phyloP scores from a whole-genome alignment of 1,140 invertebrate genomes.

The Andrena cerasifolii region DNA sequence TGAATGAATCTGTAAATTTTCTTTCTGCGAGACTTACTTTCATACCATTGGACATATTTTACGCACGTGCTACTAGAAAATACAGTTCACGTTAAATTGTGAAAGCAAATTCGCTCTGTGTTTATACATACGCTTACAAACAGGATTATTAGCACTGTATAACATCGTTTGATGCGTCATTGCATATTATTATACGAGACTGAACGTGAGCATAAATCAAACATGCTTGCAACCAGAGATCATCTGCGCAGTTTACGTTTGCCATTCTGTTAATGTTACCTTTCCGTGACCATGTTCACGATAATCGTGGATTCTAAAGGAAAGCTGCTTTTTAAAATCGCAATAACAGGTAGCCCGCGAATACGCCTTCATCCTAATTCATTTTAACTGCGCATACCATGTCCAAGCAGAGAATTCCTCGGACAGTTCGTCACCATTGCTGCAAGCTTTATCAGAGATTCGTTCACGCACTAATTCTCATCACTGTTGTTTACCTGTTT shows the following conservation, averaged over 20 bases:
- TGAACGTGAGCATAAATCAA: background rate
- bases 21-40: no score
- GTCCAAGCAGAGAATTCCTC: no score
- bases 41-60: no score
- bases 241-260: slow-evolving; percentile 6
- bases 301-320: background rate
- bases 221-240: slow-evolving; percentile 38
- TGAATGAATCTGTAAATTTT: no score
- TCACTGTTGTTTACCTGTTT: background rate
- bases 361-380: background rate
- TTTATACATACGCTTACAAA: background rate
- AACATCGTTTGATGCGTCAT: background rate
- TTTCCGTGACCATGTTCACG: no score
- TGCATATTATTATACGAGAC: background rate
- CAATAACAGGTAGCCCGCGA: background rate
- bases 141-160: background rate
- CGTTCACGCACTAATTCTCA: no score
- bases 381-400: background rate
- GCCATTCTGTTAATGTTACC: background rate
- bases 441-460: no score
- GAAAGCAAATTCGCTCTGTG: slow-evolving; percentile 11
- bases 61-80: no score
- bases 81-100: background rate
- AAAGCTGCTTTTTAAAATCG: background rate
- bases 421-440: no score